These are phyloP conservation scores for Danio jaintianensis DNA, from an alignment of 2,797 vertebrate genomes.

Conservation along the genomic window DNA sequence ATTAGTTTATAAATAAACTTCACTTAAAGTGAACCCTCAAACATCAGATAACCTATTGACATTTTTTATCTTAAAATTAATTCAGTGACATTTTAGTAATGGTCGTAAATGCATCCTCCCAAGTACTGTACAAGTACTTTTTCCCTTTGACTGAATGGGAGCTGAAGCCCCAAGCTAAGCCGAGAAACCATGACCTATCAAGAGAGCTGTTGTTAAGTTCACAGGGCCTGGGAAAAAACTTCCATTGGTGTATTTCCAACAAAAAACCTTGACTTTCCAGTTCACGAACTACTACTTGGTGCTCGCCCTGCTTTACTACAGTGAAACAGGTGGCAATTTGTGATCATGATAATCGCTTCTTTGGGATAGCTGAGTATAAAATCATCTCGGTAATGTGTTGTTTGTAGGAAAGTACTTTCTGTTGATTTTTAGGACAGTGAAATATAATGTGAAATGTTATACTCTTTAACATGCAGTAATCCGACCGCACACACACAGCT, in stretches of 20 bases:
- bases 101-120: neutral
- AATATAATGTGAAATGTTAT: conserved; percentile 17
- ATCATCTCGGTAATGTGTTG: neutral
- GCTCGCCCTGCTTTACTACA: neutral
- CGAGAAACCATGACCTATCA: neutral
- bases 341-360: neutral
- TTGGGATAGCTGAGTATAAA: neutral
- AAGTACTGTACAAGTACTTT: neutral
- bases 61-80: neutral
- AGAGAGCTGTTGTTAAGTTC: neutral
- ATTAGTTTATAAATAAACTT: too few species aligned
- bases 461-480: conserved; percentile 8
- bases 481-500: neutral
- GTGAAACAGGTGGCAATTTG: neutral
- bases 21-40: neutral
- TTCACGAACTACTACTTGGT: neutral
- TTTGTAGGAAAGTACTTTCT: neutral
- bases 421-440: conserved; percentile 4
- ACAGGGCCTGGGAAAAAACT: neutral
- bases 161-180: neutral
- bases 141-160: neutral
- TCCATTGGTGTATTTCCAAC: neutral
- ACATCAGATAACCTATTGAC: neutral
- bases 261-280: neutral
- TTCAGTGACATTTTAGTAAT: neutral